Percentiles rank a stretch among this genome's conserved stretches.
These are phyloP conservation scores for Typhlomys cinereus DNA, from an alignment of 2,113 vertebrate species.

Conservation along the genomic window DNA sequence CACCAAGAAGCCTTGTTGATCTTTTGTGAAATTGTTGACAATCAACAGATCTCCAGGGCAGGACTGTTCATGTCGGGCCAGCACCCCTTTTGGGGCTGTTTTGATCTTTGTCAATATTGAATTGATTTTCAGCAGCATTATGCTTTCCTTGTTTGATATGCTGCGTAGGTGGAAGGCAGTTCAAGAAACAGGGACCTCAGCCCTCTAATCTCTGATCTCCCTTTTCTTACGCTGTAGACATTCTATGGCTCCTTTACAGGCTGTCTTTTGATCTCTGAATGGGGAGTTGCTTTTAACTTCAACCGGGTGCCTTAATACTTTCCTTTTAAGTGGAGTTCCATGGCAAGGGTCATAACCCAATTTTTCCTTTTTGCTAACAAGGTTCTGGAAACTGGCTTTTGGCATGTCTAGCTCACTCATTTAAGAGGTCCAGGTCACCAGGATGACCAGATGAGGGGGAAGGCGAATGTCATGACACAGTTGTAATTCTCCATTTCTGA, in stretches of 20 bases:
- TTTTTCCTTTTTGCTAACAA: not conserved
- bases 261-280: conserved; percentile 47
- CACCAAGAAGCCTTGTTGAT: not conserved
- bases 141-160: not conserved
- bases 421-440: not conserved
- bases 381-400: not conserved
- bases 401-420: not conserved
- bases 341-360: not conserved
- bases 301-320: conserved; percentile 19
- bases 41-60: not conserved
- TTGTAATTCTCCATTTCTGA: not conserved
- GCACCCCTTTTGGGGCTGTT: not conserved
- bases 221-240: conserved; percentile 19
- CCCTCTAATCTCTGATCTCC: conserved; percentile 14
- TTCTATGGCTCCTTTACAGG: conserved; percentile 50
- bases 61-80: not conserved
- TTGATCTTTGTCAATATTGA: not conserved
- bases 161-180: not conserved
- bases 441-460: not conserved
- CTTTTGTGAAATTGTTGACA: not conserved
- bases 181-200: not conserved
- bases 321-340: conserved; percentile 20
- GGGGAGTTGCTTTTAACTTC: not conserved
- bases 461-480: not conserved
- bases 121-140: not conserved